Evolutionary conservation across 2,888 invertebrate genomes (phyloP), one percentile per base, ranked within the genome.

Genomic region (Nomada lathburiana): DNA sequence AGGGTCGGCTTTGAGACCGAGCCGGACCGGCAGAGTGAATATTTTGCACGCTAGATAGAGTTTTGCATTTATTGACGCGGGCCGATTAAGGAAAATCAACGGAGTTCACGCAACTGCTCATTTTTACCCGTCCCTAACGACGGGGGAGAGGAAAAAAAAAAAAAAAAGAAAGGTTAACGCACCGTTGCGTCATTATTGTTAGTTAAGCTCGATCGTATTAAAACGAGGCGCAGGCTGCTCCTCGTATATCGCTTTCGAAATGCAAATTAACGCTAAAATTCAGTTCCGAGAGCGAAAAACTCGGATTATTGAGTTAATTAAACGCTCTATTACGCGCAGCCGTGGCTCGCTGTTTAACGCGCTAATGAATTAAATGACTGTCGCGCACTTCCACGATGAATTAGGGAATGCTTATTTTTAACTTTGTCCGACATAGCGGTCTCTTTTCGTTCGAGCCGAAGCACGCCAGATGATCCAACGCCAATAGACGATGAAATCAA

Each of bases 1-100:
- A 82, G 82, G 82, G 83, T 73, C 74, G 67, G 78, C 83, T 83
- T 83, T 79, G 83, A 79, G 78, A 74, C 64, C 62, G 23, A 64
- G 68, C 64, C 36, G 55, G 71, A 57, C 64, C 59, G 72, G 57
- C 47, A 29, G 60, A 81, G 82, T 69, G 82, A 83, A 82, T 83
- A 83, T 82, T 78, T 68, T 74, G 42, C 67, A 71, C 78, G 74
- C 52, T 60, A 36, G 59, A 79, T 53, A 63, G 53, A 70, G 42
- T 82, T 74, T 59, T 55, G 55, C 68, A 59, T 82, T 82, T 68
- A 82, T 82, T 36, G 67, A 70, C 65, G 53, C 26, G 67, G 67
- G 52, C 18, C 63, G 57, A 62, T 83, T 73, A 59, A 50, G 44
- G 52, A 55, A 73, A 73, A 52, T 26, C n/a, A 78, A 26, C 42